Evolutionary conservation across 2,113 vertebrate species (phyloP).

Genomic region (Oriolus oriolus): DNA sequence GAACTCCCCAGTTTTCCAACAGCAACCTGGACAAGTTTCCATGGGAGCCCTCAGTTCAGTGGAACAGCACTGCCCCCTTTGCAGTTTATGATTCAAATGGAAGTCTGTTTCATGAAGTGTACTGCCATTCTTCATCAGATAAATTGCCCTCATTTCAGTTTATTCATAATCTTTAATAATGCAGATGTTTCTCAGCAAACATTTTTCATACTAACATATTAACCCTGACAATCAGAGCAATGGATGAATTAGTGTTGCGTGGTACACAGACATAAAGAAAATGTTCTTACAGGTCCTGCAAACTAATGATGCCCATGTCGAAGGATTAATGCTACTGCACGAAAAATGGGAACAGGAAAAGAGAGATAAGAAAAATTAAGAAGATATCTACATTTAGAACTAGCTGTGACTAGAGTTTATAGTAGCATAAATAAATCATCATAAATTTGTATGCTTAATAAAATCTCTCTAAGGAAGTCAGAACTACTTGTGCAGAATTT

Average conservation of each 20-base stretch:
- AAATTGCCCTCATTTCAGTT: conserved; percentile 16
- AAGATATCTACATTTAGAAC: not conserved
- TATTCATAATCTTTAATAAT: conserved; percentile 52
- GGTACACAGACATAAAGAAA: not conserved
- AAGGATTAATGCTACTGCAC: not conserved
- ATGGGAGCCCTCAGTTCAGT: not conserved
- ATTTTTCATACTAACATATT: conserved; percentile 40
- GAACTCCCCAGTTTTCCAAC: not conserved
- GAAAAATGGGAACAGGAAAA: not conserved
- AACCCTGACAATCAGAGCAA: not conserved
- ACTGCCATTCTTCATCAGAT: not conserved
- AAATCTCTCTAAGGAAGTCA: not conserved
- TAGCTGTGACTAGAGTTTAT: not conserved
- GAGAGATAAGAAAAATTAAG: not conserved
- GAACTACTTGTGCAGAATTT: not conserved
- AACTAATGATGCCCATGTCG: not conserved
- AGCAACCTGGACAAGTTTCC: not conserved
- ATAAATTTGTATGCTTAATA: not conserved
- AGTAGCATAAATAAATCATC: not conserved
- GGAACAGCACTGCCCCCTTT: not conserved
- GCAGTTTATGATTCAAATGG: not conserved
- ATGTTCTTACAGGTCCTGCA: not conserved
- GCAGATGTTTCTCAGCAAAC: conserved; percentile 1
- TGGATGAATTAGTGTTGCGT: not conserved
- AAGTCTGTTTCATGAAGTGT: not conserved